Base-by-base conservation (phyloP, 2,888 invertebrate genomes). In the Ormyrus labotus region DNA sequence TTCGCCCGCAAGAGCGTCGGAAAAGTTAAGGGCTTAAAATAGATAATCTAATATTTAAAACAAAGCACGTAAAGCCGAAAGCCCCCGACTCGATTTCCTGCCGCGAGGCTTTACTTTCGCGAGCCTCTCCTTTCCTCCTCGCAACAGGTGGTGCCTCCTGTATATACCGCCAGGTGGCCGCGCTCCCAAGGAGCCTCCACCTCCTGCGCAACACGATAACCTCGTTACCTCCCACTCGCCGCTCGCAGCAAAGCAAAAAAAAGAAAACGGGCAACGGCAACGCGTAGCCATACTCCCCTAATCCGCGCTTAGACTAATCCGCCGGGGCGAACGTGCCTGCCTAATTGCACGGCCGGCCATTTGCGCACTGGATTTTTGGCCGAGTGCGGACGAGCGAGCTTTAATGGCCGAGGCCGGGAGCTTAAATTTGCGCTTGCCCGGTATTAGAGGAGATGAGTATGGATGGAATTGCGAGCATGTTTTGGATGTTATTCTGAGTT, bases 141-240 rank as follows among this genome's bases (percentile, higher is more conserved):
- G 69, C 76, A 76, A 76, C 76, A 76, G 76, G 69, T 76, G 76
- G 65, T 51, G n/a, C 19, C 48, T 47, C 63, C 51, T 63, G n/a
- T 60, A 50, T n/a, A 8, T 34, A 45, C 57, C 45, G 57, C 19
- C 34, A 68, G 57, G 57, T 70, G 11, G 48, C 45, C 53, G 2
- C 53, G 5, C 2, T 13, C 7, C 8, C 19, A 34, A 34, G 34
- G 34, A 34, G 34, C 9, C 47, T 34, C 34, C 34, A 50, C 34
- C 47, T 55, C 13, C 6, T 57, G 55, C 34, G 34, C 57, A 67
- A 50, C 53, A 34, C 48, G 45, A 11, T 45, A 64, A n/a, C 13
- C 34, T 34, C 34, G 34, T 34, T 34, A 34, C 34, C 34, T 34
- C 34, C 34, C 34, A 34, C 34, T 1, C 34, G 2, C 2, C 34